A percentile compares a stretch with the other conserved stretches of the same genome.
Conservation (phyloP, 2,113 vertebrate species). For the Nothocercus nigrocapillus region DNA sequence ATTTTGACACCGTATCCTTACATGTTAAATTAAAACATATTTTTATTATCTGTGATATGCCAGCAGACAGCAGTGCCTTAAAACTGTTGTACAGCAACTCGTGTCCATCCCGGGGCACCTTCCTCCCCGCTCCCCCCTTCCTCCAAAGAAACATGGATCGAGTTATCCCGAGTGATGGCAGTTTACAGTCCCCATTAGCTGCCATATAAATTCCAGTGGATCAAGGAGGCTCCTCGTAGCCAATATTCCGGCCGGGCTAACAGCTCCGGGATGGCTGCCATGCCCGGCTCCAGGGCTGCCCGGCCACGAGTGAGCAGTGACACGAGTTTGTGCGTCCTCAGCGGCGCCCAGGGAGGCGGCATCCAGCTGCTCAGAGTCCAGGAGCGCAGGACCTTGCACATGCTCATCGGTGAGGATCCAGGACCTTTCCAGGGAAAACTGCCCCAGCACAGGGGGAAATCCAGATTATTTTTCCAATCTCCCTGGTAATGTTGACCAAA, state of each 20-base stretch:
- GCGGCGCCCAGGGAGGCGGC: too few species aligned
- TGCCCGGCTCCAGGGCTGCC: conserved; percentile 34
- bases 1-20: conserved; percentile 29
- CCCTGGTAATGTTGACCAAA: not conserved
- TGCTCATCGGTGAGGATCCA: not conserved
- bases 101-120: not conserved
- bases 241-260: conserved; percentile 65
- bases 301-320: conserved; percentile 40
- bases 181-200: conserved; percentile 66
- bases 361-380: too few species aligned
- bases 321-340: conserved; percentile 44
- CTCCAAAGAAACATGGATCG: not conserved
- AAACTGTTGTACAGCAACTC: conserved; percentile 22
- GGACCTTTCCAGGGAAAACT: not conserved
- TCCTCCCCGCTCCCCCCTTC: not conserved
- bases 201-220: conserved; percentile 72
- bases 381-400: too few species aligned
- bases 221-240: conserved; percentile 62
- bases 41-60: conserved; percentile 71
- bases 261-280: conserved; percentile 71
- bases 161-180: conserved; percentile 47
- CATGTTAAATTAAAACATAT: conserved; percentile 33
- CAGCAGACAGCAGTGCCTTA: conserved; percentile 44
- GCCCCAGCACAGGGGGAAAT: not conserved
- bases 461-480: not conserved